phyloP scores from a whole-genome alignment of 2,888 invertebrate genomes.

The Chrysolina haemoptera region DNA sequence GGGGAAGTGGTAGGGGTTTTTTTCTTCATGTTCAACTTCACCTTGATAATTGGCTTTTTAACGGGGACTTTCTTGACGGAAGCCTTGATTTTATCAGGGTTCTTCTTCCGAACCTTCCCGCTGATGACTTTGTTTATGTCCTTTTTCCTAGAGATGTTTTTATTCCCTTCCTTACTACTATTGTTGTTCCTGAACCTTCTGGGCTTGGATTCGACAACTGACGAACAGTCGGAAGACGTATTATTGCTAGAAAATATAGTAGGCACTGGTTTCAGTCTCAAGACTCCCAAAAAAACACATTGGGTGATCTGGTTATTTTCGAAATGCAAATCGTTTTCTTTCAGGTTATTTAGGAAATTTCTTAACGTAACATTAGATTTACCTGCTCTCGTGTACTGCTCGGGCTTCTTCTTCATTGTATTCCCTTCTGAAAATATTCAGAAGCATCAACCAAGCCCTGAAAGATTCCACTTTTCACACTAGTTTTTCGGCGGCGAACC shows the following conservation, averaged over 20 bases:
- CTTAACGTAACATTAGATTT: constrained; percentile 51
- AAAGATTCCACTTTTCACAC: constrained; percentile 39
- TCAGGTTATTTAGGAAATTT: constrained; percentile 51
- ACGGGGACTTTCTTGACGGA: constrained; percentile 45
- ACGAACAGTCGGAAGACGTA: constrained; percentile 35
- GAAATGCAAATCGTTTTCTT: constrained; percentile 53
- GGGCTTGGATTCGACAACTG: constrained; percentile 33
- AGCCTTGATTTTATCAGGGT: constrained; percentile 44
- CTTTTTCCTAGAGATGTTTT: constrained; percentile 41
- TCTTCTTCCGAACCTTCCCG: constrained; percentile 46
- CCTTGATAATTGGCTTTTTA: constrained; percentile 44
- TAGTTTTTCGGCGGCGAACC: constrained; percentile 33
- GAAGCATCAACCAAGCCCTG: constrained; percentile 47
- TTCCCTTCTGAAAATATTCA: constrained; percentile 35
- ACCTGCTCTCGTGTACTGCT: constrained; percentile 49
- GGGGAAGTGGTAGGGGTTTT: constrained; percentile 20
- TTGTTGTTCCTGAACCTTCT: constrained; percentile 45
- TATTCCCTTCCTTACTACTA: constrained; percentile 42
- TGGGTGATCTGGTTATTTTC: constrained; percentile 56
- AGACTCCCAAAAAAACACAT: constrained; percentile 58
- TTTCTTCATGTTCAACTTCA: constrained; percentile 45
- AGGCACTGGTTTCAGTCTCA: constrained; percentile 58
- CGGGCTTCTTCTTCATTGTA: constrained; percentile 54
- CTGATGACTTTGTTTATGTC: constrained; percentile 47
- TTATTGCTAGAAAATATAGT: constrained; percentile 47